Percentiles rank a stretch among this genome's conserved stretches.
Conservation (phyloP, 2,888 invertebrate species). For the Drosophila atripex region DNA sequence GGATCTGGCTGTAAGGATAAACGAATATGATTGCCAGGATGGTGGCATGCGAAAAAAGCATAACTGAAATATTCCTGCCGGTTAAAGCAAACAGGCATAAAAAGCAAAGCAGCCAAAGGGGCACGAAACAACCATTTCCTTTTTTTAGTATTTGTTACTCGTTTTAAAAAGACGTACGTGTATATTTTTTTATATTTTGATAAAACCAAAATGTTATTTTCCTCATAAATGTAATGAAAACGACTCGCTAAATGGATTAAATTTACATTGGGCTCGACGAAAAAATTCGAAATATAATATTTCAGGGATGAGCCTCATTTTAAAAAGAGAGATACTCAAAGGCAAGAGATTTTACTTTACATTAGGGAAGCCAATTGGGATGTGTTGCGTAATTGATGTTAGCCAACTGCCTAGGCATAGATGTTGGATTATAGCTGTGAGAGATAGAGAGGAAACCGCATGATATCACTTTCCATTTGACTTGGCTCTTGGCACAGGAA, state of each 20-base stretch:
- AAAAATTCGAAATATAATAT: neutral
- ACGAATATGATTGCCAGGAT: conserved; percentile 27
- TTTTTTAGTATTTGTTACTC: conserved; percentile 11
- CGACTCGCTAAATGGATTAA: conserved; percentile 76
- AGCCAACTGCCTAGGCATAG: neutral
- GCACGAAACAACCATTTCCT: conserved; percentile 44
- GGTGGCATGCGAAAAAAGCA: conserved; percentile 27
- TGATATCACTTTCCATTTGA: conserved; percentile 31
- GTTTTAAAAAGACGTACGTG: conserved; percentile 9
- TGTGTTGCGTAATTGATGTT: neutral
- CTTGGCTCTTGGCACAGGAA: conserved; percentile 13
- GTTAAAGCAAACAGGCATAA: conserved; percentile 42
- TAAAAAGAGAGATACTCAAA: neutral
- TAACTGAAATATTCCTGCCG: conserved; percentile 38
- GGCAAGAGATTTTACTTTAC: no score
- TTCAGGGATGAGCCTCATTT: neutral
- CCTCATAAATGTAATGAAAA: conserved; percentile 77
- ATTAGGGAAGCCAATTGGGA: no score
- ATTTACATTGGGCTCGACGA: conserved; percentile 51
- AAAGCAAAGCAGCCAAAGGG: conserved; percentile 46
- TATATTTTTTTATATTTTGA: conserved; percentile 37
- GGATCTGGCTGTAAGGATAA: conserved; percentile 34
- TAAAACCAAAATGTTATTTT: conserved; percentile 60
- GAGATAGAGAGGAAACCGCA: conserved; percentile 15
- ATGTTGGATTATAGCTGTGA: neutral